Base-by-base conservation (phyloP, 2,797 vertebrate genomes). In the Anabacerthia variegaticeps region DNA sequence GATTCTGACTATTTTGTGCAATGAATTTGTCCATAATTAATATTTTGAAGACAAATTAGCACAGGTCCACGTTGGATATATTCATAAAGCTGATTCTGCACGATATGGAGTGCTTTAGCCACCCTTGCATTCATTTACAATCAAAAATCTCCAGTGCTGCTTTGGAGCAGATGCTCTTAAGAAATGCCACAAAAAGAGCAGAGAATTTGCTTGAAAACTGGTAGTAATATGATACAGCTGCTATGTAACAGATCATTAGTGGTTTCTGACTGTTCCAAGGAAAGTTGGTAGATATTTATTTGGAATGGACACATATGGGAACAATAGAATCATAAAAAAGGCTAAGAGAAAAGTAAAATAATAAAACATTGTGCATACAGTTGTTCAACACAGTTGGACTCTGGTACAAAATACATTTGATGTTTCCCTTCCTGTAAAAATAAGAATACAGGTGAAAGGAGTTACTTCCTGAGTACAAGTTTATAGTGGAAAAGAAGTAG, bases 181-280 rank as follows among this genome's bases (percentile, higher is more conserved):
- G 51, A 67, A 61, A 52, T 10, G 21, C 44, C 52, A 37, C 41
- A 81, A 72, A 61, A 94, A 69, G 37, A 69, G 32, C 10, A 0
- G 4, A 62, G 41, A 88, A 61, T 85, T 63, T 66, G 41, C 52
- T 92, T 69, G n/a, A 78, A 92, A 92, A 85, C 81, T 89, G 77
- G 88, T 73, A 92, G 77, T 85, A 92, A 74, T 44, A 52, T 87
- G 71, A 92, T 48, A 68, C 26, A 81, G 74, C 77, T 85, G 74
- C 67, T 79, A 71, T 83, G 28, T 73, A 62, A 48, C 62, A 91
- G 68, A 36, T 90, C 90, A 82, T 88, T 82, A 84, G 71, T 76
- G 62, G 74, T 72, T 95, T 93, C 69, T 90, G 51, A 75, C 58
- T 55, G 48, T 43, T 88, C 71, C 71, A 86, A 96, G 43, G 51